Conservation (phyloP, 2,113 vertebrate genomes). For the Podiceps cristatus region DNA sequence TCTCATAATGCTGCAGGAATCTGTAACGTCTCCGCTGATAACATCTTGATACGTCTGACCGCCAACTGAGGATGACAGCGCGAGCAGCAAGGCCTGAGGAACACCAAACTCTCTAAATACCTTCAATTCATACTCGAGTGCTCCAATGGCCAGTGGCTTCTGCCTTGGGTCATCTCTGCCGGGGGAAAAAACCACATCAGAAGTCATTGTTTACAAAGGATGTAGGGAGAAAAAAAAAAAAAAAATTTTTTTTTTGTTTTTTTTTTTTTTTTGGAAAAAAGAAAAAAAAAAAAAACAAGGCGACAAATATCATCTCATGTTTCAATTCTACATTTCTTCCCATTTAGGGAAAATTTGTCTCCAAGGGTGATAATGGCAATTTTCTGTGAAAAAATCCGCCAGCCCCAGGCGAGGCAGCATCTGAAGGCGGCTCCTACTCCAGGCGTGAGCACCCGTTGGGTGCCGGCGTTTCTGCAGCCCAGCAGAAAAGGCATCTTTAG, state of each 20-base stretch:
- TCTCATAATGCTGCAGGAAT: not conserved
- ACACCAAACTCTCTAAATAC: not conserved
- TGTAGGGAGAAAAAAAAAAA: too few relatives aligned
- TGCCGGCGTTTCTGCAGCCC: not conserved
- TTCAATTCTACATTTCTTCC: not conserved
- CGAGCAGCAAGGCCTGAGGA: not conserved
- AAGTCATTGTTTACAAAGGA: too few relatives aligned
- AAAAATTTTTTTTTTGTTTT: too few relatives aligned
- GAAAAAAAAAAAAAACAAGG: not conserved
- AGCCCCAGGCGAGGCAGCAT: rapidly evolving
- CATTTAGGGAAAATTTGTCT: not conserved
- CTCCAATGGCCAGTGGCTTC: not conserved
- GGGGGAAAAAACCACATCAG: too few relatives aligned
- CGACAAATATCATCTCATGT: not conserved
- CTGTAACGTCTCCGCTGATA: not conserved
- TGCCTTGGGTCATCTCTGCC: not conserved
- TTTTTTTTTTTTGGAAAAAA: too few relatives aligned
- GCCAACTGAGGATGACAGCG: rapidly evolving
- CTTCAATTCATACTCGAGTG: rapidly evolving
- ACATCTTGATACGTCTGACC: rapidly evolving
- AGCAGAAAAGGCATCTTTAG: not conserved
- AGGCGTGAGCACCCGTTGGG: not conserved
- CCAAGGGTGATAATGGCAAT: not conserved
- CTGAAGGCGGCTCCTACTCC: rapidly evolving
- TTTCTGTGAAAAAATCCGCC: not conserved